Evolutionary conservation across 2,888 invertebrate genomes (phyloP).

Genomic region (Sussaba pulchella): DNA sequence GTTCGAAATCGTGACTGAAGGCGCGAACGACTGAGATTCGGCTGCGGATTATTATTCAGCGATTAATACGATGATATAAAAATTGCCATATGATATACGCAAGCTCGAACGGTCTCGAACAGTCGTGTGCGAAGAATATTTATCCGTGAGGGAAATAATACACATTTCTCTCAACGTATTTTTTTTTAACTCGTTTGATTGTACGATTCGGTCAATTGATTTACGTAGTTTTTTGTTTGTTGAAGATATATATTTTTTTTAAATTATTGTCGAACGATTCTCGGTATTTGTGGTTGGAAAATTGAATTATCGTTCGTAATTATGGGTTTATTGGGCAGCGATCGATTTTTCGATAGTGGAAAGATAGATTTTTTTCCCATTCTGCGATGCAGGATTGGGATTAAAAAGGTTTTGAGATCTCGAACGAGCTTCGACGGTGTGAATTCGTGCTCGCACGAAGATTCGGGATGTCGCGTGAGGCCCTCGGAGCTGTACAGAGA

Average conservation of each 20-base stretch:
- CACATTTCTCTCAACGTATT: not conserved
- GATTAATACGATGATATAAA: slow-evolving; percentile 49
- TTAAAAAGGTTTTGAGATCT: not conserved
- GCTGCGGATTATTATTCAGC: slow-evolving; percentile 44
- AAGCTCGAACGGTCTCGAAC: slow-evolving; percentile 24
- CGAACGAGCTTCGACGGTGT: not conserved
- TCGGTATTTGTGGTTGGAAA: too few relatives aligned
- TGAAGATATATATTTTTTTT: not conserved
- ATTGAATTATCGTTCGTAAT: too few relatives aligned
- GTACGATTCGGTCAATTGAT: not conserved
- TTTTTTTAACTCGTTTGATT: not conserved
- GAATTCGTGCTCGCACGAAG: slow-evolving; percentile 1
- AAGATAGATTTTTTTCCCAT: slow-evolving; percentile 9
- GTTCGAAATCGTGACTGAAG: slow-evolving; percentile 16
- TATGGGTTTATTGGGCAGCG: too few relatives aligned
- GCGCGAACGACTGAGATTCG: slow-evolving; percentile 52
- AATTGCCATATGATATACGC: slow-evolving; percentile 62
- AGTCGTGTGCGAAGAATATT: slow-evolving; percentile 10
- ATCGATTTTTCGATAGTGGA: not conserved
- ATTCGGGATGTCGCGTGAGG: not conserved
- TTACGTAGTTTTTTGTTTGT: not conserved
- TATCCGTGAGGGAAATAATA: slow-evolving; percentile 1
- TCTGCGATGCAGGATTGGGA: not conserved
- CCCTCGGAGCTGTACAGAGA: not conserved
- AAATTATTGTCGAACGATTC: not conserved